Conservation (phyloP, 2,797 vertebrate species). For the Ptychadena robeensis region DNA sequence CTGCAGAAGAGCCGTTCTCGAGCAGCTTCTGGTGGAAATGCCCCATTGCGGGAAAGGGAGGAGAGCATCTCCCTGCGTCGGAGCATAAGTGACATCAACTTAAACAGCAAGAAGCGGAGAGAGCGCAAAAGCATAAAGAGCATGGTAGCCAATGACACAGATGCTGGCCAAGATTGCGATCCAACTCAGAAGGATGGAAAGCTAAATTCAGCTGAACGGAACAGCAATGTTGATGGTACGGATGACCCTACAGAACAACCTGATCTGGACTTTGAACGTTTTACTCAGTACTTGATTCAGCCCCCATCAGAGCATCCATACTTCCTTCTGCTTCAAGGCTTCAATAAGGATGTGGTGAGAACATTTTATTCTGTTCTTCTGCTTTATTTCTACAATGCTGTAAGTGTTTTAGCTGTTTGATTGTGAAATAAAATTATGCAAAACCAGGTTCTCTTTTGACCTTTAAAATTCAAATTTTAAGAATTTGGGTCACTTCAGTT, state of each 20-base stretch:
- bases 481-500: too few species aligned
- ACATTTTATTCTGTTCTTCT: background rate
- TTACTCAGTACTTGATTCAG: slow-evolving; percentile 91
- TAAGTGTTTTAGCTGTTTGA: too few species aligned
- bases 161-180: slow-evolving; percentile 67
- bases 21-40: slow-evolving; percentile 82
- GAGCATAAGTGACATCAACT: slow-evolving; percentile 92
- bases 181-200: slow-evolving; percentile 52
- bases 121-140: slow-evolving; percentile 87
- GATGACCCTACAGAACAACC: slow-evolving; percentile 70
- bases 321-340: slow-evolving; percentile 89
- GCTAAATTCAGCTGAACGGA: background rate
- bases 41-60: slow-evolving; percentile 79
- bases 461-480: too few species aligned
- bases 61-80: slow-evolving; percentile 85
- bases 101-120: slow-evolving; percentile 83
- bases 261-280: slow-evolving; percentile 86
- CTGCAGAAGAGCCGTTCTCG: slow-evolving; percentile 77
- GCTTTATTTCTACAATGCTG: too few species aligned
- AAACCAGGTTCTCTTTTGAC: too few species aligned
- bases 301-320: slow-evolving; percentile 89
- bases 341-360: slow-evolving; percentile 87
- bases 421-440: too few species aligned
- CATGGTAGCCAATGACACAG: slow-evolving; percentile 76
- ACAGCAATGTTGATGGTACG: slow-evolving; percentile 24